phyloP scores from a whole-genome alignment of 2,113 vertebrate species.

The Excalfactoria chinensis region DNA sequence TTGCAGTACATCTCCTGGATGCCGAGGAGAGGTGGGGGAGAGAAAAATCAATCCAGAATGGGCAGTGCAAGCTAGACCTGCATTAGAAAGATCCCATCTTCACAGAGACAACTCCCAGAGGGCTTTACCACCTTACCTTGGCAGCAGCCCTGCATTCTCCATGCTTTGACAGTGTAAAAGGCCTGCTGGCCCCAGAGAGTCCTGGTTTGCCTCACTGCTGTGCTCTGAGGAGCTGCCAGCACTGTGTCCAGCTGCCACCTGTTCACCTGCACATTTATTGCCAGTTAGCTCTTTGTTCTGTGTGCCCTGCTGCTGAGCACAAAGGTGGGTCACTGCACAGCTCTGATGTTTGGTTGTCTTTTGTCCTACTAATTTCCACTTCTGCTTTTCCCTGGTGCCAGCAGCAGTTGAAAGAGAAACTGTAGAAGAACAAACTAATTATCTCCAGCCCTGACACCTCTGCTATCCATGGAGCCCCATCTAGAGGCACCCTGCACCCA shows the following conservation, averaged over 20 bases:
- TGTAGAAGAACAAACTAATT: neutral
- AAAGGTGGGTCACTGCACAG: neutral
- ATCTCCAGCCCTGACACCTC: neutral
- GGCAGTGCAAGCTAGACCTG: neutral
- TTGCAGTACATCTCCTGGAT: neutral
- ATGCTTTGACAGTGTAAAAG: neutral
- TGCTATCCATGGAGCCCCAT: neutral
- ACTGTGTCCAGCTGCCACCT: neutral
- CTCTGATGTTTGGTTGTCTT: neutral
- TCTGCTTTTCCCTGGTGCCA: neutral
- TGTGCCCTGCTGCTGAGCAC: accelerated
- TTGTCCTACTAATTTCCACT: neutral
- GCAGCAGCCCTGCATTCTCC: neutral
- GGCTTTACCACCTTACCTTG: neutral
- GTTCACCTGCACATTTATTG: neutral
- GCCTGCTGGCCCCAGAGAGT: neutral
- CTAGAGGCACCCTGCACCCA: accelerated
- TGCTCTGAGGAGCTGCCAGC: neutral
- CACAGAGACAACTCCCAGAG: neutral
- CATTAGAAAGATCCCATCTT: neutral
- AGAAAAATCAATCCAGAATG: neutral
- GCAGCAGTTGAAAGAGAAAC: neutral
- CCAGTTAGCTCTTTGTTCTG: neutral
- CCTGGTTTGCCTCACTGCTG: accelerated
- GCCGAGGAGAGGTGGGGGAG: neutral